These are phyloP conservation scores for Limonius californicus DNA, from an alignment of 1,140 invertebrate genomes.

Conservation along the genomic window DNA sequence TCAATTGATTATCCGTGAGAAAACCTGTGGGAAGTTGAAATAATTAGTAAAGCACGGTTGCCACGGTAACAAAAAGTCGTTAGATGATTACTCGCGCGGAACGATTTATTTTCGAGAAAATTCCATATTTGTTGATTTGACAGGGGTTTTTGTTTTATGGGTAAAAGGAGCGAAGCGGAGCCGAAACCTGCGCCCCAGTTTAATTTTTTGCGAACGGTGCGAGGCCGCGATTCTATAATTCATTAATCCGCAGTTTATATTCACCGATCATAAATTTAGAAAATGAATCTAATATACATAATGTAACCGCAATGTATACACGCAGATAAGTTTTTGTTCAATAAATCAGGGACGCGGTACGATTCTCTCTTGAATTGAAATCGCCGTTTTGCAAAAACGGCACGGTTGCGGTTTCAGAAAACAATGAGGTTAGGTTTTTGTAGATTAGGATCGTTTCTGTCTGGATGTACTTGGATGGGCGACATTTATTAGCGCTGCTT, in stretches of 20 bases:
- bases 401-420: neutral
- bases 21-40: neutral
- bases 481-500: slow-evolving; percentile 5
- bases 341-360: neutral
- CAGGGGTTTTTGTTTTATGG: neutral
- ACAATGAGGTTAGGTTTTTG: neutral
- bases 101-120: neutral
- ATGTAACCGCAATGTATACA: neutral
- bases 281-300: slow-evolving; percentile 14
- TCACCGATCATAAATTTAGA: neutral
- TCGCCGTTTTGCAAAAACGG: slow-evolving; percentile 1
- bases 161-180: neutral
- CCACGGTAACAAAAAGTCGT: neutral
- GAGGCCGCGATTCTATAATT: neutral
- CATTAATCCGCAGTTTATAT: neutral
- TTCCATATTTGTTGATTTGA: neutral
- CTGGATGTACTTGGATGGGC: neutral
- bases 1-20: neutral
- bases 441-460: neutral
- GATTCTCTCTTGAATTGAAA: neutral
- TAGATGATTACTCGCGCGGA: too few relatives aligned
- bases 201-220: too few relatives aligned
- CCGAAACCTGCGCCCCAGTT: neutral
- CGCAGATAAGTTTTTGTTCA: slow-evolving; percentile 13
- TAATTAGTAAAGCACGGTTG: neutral